Evolutionary conservation across 2,888 invertebrate genomes (phyloP).

Genomic region (Caenorhabditis japonica): DNA sequence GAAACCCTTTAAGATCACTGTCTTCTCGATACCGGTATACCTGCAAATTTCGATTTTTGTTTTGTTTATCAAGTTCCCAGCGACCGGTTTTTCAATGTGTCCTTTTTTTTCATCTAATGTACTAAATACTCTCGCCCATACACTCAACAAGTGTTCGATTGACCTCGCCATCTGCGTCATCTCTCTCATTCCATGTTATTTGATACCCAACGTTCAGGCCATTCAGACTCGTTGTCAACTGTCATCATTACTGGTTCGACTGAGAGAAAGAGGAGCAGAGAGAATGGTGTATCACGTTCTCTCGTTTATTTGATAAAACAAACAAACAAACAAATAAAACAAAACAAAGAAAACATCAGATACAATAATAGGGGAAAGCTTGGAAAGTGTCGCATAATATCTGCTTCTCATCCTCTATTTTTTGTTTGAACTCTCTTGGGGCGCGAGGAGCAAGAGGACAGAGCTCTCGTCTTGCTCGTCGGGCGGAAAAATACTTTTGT

Average conservation of each 20-base stretch:
- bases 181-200: neutral
- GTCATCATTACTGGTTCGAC: slow-evolving; percentile 14
- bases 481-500: slow-evolving; percentile 36
- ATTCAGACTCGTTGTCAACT: slow-evolving; percentile 19
- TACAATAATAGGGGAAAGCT: too few relatives aligned
- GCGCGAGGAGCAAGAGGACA: slow-evolving; percentile 25
- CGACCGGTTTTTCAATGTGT: neutral
- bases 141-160: slow-evolving; percentile 13
- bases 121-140: too few relatives aligned
- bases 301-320: too few relatives aligned
- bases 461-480: slow-evolving; percentile 9
- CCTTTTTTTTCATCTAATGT: neutral
- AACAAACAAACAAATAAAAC: slow-evolving; percentile 51
- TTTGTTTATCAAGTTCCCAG: neutral
- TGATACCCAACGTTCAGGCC: slow-evolving; percentile 21
- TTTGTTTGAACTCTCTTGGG: slow-evolving; percentile 48
- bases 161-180: slow-evolving; percentile 20
- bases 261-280: slow-evolving; percentile 4
- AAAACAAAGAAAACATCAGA: too few relatives aligned
- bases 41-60: slow-evolving; percentile 37
- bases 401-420: slow-evolving; percentile 30
- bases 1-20: slow-evolving; percentile 69
- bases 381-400: slow-evolving; percentile 43
- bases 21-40: slow-evolving; percentile 66
- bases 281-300: slow-evolving; percentile 23